These are phyloP conservation scores for Tetramorium bicarinatum DNA, from an alignment of 2,888 invertebrate species.

Conservation along the genomic window DNA sequence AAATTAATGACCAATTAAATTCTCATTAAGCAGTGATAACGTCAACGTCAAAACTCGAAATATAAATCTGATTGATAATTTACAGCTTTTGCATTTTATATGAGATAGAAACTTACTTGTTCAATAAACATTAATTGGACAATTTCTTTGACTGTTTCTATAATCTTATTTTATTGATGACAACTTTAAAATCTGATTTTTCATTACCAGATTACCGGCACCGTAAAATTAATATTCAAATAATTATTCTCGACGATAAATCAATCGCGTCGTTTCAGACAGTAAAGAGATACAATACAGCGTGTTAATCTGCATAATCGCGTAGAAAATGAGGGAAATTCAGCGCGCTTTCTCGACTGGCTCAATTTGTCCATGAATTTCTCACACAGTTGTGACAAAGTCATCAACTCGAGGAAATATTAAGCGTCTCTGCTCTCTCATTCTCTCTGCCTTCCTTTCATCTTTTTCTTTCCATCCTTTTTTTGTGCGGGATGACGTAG, in stretches of 20 bases:
- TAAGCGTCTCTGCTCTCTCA: conserved; percentile 20
- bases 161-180: background rate
- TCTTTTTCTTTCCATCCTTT: background rate
- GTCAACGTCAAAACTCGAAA: background rate
- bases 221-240: conserved; percentile 3
- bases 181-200: background rate
- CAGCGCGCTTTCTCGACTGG: conserved; percentile 45
- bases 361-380: conserved; percentile 73
- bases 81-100: background rate
- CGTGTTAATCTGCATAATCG: conserved; percentile 60
- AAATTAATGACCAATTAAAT: background rate
- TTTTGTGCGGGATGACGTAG: conserved; percentile 10
- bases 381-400: conserved; percentile 56
- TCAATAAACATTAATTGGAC: background rate
- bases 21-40: background rate
- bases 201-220: background rate
- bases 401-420: conserved; percentile 1
- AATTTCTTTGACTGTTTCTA: background rate
- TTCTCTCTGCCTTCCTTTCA: background rate
- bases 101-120: background rate
- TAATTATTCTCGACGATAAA: conserved; percentile 31
- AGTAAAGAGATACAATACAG: background rate
- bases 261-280: conserved; percentile 9
- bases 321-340: conserved; percentile 62
- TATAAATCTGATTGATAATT: background rate